Percentiles rank a stretch among this genome's conserved stretches.
phyloP scores from a whole-genome alignment of 2,888 invertebrate genomes.

The Nephrocerus scutellatus region DNA sequence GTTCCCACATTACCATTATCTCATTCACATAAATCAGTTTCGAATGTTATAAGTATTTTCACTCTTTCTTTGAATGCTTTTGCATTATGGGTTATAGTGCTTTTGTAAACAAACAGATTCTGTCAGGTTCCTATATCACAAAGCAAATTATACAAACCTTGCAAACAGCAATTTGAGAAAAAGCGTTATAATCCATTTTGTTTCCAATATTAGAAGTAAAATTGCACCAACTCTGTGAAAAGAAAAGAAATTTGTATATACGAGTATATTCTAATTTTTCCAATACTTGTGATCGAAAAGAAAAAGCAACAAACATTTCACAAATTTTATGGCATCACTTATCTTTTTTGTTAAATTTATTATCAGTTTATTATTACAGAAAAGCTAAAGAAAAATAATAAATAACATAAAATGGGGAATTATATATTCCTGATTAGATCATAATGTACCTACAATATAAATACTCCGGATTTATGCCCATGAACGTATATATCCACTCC shows the following conservation, averaged over 20 bases:
- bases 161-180: constrained; percentile 52
- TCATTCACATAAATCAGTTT: too few species aligned
- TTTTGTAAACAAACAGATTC: too few species aligned
- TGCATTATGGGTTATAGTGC: too few species aligned
- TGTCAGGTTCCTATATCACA: too few species aligned
- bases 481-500: constrained; percentile 58
- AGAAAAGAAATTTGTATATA: constrained; percentile 20
- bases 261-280: constrained; percentile 2
- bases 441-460: constrained; percentile 55
- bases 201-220: constrained; percentile 56
- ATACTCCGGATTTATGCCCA: constrained; percentile 55
- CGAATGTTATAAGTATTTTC: too few species aligned
- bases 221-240: constrained; percentile 53
- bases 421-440: neutral
- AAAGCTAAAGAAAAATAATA: neutral
- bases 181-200: constrained; percentile 58
- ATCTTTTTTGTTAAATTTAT: constrained; percentile 1
- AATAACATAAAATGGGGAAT: neutral
- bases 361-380: too few species aligned
- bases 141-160: constrained; percentile 42
- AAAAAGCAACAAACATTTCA: constrained; percentile 5
- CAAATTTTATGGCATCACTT: too few species aligned
- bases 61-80: too few species aligned
- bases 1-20: too few species aligned
- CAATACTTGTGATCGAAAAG: constrained; percentile 1